phyloP scores from a whole-genome alignment of 2,888 invertebrate genomes.

The Nebria brevicollis region DNA sequence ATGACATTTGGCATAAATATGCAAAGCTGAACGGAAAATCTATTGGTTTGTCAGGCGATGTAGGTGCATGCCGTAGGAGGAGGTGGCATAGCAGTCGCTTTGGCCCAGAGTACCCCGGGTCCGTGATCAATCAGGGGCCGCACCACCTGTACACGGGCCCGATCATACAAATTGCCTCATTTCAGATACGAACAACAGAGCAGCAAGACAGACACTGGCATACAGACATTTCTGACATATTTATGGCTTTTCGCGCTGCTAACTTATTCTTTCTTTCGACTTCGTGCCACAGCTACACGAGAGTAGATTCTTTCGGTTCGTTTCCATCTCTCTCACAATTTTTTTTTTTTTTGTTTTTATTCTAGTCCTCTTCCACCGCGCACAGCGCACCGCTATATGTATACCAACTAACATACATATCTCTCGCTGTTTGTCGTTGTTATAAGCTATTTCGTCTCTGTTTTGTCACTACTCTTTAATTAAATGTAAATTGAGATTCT shows the following conservation, averaged over 20 bases:
- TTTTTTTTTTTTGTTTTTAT: background rate
- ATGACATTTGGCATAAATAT: background rate
- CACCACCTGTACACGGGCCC: constrained; percentile 45
- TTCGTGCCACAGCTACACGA: background rate
- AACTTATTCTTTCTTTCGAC: constrained; percentile 49
- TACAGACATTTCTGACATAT: constrained; percentile 50
- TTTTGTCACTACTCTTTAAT: background rate
- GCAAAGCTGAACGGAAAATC: background rate
- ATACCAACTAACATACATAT: background rate
- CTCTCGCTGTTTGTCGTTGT: background rate
- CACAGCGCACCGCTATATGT: background rate
- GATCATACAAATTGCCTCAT: constrained; percentile 52
- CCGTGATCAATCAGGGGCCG: constrained; percentile 31
- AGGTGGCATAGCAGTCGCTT: background rate
- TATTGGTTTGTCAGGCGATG: background rate
- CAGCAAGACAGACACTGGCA: constrained; percentile 49
- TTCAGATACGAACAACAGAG: constrained; percentile 50
- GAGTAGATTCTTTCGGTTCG: background rate
- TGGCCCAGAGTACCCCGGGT: constrained; percentile 21
- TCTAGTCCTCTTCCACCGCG: background rate
- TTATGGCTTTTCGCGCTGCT: constrained; percentile 49
- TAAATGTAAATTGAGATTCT: background rate
- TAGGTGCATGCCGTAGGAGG: background rate
- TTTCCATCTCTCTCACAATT: background rate
- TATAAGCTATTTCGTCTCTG: background rate